Conservation (phyloP, 2,797 vertebrate genomes). For the Tachyglossus aculeatus region DNA sequence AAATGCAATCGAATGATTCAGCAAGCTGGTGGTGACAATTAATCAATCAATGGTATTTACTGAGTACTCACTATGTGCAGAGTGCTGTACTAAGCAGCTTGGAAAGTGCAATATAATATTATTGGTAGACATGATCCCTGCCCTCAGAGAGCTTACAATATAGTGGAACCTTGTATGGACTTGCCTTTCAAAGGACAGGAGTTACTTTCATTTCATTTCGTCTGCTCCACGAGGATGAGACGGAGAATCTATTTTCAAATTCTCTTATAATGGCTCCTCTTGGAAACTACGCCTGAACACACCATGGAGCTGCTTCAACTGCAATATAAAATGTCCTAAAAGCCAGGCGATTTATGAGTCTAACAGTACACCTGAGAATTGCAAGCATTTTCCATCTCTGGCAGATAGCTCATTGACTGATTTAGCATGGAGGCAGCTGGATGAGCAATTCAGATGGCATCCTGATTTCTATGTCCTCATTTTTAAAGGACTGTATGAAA, state of each 20-base stretch:
- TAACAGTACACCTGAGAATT: constrained; percentile 50
- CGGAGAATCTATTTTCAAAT: constrained; percentile 25
- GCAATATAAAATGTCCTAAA: constrained; percentile 54
- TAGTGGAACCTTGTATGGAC: neutral
- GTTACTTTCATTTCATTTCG: neutral
- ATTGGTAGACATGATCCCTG: too few relatives aligned
- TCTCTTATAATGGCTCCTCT: constrained; percentile 38
- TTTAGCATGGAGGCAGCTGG: constrained; percentile 43
- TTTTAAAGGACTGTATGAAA: constrained; percentile 15
- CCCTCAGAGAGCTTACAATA: too few relatives aligned
- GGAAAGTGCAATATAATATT: too few relatives aligned
- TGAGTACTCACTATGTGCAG: too few relatives aligned
- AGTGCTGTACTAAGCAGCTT: too few relatives aligned
- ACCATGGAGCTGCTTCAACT: constrained; percentile 36
- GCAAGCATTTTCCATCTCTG: constrained; percentile 36
- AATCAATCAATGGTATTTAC: too few relatives aligned
- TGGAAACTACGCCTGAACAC: constrained; percentile 33
- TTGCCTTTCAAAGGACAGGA: neutral
- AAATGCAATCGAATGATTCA: too few relatives aligned
- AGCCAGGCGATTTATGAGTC: constrained; percentile 42
- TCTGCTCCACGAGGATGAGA: constrained; percentile 4
- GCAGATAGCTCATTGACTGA: constrained; percentile 37
- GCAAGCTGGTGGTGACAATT: too few relatives aligned
- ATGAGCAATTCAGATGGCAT: constrained; percentile 41
- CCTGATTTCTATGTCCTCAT: constrained; percentile 32